Base-by-base conservation (phyloP, 2,888 invertebrate genomes). In the Cephus pulcher region DNA sequence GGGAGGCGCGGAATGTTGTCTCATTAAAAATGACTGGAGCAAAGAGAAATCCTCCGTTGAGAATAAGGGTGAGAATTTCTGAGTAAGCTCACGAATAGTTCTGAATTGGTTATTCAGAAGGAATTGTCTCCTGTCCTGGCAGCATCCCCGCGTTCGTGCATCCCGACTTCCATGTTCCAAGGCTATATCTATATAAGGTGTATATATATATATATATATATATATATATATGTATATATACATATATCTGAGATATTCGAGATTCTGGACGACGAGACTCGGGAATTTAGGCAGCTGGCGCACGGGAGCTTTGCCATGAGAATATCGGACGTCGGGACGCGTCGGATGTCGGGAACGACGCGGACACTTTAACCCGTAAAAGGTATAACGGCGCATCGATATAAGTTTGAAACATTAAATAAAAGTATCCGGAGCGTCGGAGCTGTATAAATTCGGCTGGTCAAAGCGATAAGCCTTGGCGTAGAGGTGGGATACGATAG, bases 201-300 rank as follows among this genome's bases (percentile, higher is more conserved):
- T 40, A 4, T 15, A 15, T 40, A 15, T 15, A 40, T 40, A 56
- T 77, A 34, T 40, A 40, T n/a, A n/a, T n/a, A n/a, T 40, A 23
- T 9, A 6, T 0, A 9, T 56, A 56, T 56, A 56, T 9, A 56
- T 6, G 1, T 40, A 4, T 15, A 15, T 40, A 15, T 15, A 40
- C 15, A 56, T 77, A 34, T 76, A 40, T 76, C 37, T 69, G 78
- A 79, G 79, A 84, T 80, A 80, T 83, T 79, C 80, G 74, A 77
- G 78, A 84, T 84, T 84, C 85, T 83, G 37, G 82, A 78, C 73
- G 82, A 77, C 76, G 75, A 70, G 77, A 23, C 34, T 74, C 40
- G 79, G 73, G 80, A 80, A 80, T 80, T 80, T 74, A 77, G 80
- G 68, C 79, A 79, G 69, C 56, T 56, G 56, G 23, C 56, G 56